A percentile compares a stretch with the other conserved stretches of the same genome.
These are phyloP conservation scores for Anas platyrhynchos DNA, from an alignment of 2,113 vertebrate genomes.

Conservation along the genomic window DNA sequence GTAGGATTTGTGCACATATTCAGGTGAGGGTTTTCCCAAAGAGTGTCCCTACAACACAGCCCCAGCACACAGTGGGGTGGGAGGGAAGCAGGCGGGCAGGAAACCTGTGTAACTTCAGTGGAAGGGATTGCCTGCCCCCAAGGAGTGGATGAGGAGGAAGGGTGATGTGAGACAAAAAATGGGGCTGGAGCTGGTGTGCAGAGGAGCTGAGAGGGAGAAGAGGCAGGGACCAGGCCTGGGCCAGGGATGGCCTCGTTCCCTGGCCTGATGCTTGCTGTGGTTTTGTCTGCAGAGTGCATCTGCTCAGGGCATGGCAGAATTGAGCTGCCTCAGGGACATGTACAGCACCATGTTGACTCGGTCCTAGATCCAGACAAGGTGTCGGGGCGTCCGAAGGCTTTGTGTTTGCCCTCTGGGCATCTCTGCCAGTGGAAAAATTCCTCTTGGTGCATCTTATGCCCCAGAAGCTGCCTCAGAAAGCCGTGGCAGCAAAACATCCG, in stretches of 20 bases:
- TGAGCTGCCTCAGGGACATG: neutral
- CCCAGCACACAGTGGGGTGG: too few relatives aligned
- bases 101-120: neutral
- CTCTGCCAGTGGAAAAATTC: neutral
- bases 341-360: neutral
- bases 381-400: neutral
- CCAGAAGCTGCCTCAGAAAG: neutral
- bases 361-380: neutral
- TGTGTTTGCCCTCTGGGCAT: neutral
- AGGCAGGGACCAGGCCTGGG: rapidly evolving
- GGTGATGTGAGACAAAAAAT: neutral
- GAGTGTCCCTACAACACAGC: neutral
- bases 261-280: neutral
- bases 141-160: neutral
- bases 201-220: rapidly evolving
- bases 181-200: rapidly evolving
- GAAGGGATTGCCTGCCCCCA: neutral
- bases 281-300: neutral
- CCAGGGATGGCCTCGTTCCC: neutral
- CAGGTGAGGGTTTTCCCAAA: neutral
- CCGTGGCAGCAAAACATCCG: neutral
- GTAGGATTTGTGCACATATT: neutral
- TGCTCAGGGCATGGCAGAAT: neutral
- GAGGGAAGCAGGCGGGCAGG: neutral
- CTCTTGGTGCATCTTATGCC: neutral